Evolutionary conservation across 2,797 vertebrate genomes (phyloP).

Genomic region (Pseudochirops cupreus): DNA sequence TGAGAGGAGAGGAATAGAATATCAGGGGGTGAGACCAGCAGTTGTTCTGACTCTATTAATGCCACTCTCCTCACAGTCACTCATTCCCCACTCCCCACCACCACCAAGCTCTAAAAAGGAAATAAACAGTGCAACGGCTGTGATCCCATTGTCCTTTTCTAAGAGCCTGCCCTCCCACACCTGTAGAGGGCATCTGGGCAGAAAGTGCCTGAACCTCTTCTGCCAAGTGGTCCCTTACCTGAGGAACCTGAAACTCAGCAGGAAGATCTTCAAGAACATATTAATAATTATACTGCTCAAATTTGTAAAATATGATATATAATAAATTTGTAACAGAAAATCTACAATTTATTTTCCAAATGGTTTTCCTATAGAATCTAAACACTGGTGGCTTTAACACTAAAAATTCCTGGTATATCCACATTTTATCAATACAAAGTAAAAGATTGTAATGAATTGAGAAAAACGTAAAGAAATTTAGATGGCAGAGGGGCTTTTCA

Average conservation of each 20-base stretch:
- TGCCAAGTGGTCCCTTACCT: not conserved
- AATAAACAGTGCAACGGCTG: not conserved
- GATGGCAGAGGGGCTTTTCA: not conserved
- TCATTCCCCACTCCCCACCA: not conserved
- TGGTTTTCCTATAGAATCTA: not conserved
- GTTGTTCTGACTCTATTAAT: not conserved
- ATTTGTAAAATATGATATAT: not conserved
- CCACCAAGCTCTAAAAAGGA: not conserved
- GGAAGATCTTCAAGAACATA: not conserved
- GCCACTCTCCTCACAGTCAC: not conserved
- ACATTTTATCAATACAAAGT: not conserved
- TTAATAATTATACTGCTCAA: not conserved
- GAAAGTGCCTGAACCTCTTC: not conserved
- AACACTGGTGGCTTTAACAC: not conserved
- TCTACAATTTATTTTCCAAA: not conserved
- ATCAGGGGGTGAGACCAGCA: not conserved
- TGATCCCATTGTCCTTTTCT: not conserved
- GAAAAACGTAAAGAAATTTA: not conserved
- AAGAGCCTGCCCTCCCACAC: not conserved
- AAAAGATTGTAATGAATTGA: not conserved
- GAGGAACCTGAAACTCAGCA: not conserved
- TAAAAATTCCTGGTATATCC: not conserved
- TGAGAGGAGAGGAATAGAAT: not conserved
- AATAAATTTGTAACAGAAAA: not conserved
- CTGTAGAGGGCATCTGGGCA: not conserved